Conservation (phyloP, 1,140 invertebrate species). For the Idris sp. region DNA sequence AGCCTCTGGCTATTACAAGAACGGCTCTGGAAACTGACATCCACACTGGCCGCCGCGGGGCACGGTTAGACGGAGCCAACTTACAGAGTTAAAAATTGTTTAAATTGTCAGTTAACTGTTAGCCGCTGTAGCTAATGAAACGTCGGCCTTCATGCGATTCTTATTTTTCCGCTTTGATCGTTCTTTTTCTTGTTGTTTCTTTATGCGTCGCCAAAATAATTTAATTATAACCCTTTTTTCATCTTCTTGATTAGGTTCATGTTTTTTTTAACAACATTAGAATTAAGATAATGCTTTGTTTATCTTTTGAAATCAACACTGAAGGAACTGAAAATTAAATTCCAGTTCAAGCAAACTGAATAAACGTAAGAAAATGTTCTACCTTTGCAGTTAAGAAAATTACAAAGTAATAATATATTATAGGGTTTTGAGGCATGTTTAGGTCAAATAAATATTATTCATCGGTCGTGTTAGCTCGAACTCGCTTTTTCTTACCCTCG, state of each 20-base stretch:
- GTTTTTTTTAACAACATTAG: too few relatives aligned
- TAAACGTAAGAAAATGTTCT: conserved; percentile 13
- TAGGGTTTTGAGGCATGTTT: conserved; percentile 36
- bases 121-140: conserved; percentile 76
- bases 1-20: conserved; percentile 61
- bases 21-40: conserved; percentile 58
- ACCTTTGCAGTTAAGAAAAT: conserved; percentile 34
- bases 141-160: conserved; percentile 65
- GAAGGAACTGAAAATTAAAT: conserved; percentile 2
- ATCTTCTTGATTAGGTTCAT: conserved; percentile 32
- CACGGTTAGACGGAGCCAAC: conserved; percentile 66
- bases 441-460: conserved; percentile 62
- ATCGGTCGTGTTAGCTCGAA: conserved; percentile 45
- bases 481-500: conserved; percentile 49
- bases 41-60: conserved; percentile 53
- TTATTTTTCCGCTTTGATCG: conserved; percentile 52
- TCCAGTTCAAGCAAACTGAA: neutral
- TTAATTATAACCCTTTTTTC: conserved; percentile 24
- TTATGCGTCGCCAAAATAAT: conserved; percentile 36
- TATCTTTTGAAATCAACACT: too few relatives aligned
- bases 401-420: conserved; percentile 42
- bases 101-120: conserved; percentile 77
- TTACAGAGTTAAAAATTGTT: conserved; percentile 77
- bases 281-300: too few relatives aligned
- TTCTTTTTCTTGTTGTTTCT: conserved; percentile 49